phyloP scores from a whole-genome alignment of 2,797 vertebrate genomes.

The Mico argentatus region DNA sequence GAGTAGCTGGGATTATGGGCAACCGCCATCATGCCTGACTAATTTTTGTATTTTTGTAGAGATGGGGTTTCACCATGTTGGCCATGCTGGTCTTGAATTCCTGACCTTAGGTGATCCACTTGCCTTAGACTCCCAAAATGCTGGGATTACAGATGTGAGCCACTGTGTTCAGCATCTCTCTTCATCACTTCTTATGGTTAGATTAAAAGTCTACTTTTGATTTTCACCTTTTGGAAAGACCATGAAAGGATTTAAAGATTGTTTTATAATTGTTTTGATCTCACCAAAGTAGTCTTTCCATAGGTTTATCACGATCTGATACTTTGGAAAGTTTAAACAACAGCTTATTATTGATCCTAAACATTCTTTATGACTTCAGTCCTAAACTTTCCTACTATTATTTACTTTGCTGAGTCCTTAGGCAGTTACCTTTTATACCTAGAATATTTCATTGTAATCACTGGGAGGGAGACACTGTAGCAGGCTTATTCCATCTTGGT shows the following conservation, averaged over 20 bases:
- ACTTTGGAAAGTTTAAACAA: slow-evolving; percentile 6
- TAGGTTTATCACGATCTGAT: neutral
- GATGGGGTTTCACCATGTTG: neutral
- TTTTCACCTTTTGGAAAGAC: slow-evolving; percentile 3
- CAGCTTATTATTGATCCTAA: slow-evolving; percentile 16
- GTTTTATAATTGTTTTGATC: slow-evolving; percentile 10
- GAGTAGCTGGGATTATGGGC: neutral
- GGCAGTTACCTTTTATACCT: slow-evolving; percentile 12
- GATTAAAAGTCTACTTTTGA: slow-evolving; percentile 51
- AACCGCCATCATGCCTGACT: neutral
- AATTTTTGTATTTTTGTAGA: neutral
- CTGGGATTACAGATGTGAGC: neutral
- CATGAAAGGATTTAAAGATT: neutral
- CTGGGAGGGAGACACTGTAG: neutral
- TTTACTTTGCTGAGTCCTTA: neutral
- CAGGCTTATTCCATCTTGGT: neutral
- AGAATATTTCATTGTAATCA: slow-evolving; percentile 29
- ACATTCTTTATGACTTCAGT: neutral
- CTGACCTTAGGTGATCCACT: neutral
- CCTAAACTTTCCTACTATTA: neutral
- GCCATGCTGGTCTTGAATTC: neutral
- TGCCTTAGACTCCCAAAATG: neutral
- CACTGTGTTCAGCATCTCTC: neutral
- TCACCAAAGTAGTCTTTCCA: neutral
- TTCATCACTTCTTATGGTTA: slow-evolving; percentile 32